Base-by-base conservation (phyloP, 2,797 vertebrate genomes). In the Lutjanus campechanus region DNA sequence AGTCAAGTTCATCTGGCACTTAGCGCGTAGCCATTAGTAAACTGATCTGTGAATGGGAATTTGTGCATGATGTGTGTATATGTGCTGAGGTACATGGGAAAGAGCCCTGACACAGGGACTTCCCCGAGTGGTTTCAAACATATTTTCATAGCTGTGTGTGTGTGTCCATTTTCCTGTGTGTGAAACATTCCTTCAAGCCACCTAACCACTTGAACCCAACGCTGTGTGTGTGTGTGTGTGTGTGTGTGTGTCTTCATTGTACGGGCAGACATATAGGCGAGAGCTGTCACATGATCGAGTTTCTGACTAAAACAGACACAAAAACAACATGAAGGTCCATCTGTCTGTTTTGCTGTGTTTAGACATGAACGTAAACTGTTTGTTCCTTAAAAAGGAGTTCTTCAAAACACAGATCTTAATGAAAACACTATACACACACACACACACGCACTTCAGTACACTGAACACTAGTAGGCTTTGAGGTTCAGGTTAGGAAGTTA, bases 1-100 rank as follows among this genome's bases (percentile, higher is more conserved):
- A 86, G 80, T 75, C 76, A 79, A 76, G 87, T 87, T 88, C 85
- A 86, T 89, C 78, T 90, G 79, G 83, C 83, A 82, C 76, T 85
- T 88, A 83, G 80, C 20, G 11, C 25, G 9, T 72, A 79, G 60
- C 85, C 78, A 81, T 87, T 81, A 77, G 90, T 89, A 90, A 91
- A 85, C 70, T 73, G 87, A 91, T 91, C 81, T 85, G 72, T 76
- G 73, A 69, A 61, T 76, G 73, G 79, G 77, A 79, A 80, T 88
- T 25, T 82, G 73, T 80, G 54, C 20, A 46, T 40, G 41, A 54
- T 59, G 61, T 69, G 73, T 74, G 50, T 66, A 53, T 69, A 59
- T 73, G 70, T 55, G 22, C 47, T 68, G 69, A 53, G 69, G 51
- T 79, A 73, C 65, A 83, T 78, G 69, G 73, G 74, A 84, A 88